Evolutionary conservation across 2,113 vertebrate genomes (phyloP).

Genomic region (Chionodraco myersi): DNA sequence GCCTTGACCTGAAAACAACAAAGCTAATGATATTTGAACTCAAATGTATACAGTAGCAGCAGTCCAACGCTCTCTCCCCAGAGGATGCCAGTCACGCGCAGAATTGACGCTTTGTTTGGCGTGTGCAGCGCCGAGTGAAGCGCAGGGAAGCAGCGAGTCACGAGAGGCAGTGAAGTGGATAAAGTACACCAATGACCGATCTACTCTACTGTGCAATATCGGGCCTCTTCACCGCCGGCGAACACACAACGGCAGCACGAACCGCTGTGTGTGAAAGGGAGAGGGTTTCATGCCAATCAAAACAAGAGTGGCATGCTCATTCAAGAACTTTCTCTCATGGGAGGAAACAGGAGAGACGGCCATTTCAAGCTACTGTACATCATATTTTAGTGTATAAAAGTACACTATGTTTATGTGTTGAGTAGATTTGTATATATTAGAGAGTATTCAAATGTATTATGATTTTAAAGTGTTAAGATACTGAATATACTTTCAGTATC

Average conservation of each 20-base stretch:
- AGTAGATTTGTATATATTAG: too few relatives aligned
- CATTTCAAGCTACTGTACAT: not conserved
- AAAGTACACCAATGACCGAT: constrained; percentile 73
- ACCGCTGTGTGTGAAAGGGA: constrained; percentile 19
- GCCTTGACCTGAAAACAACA: constrained; percentile 84
- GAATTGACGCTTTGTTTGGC: constrained; percentile 76
- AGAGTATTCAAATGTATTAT: too few relatives aligned
- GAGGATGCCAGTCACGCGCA: constrained; percentile 64
- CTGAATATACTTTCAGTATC: too few relatives aligned
- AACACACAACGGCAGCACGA: constrained; percentile 42
- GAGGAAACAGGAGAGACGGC: constrained; percentile 35
- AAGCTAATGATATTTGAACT: constrained; percentile 81
- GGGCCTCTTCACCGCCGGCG: constrained; percentile 51
- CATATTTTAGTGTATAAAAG: too few relatives aligned
- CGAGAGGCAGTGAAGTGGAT: constrained; percentile 82
- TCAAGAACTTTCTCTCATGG: constrained; percentile 46
- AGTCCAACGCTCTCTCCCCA: constrained; percentile 58
- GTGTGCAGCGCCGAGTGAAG: constrained; percentile 70
- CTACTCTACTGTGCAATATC: constrained; percentile 77
- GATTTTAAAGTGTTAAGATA: too few relatives aligned
- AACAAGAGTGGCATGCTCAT: constrained; percentile 61
- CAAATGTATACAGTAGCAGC: constrained; percentile 68
- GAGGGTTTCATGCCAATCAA: constrained; percentile 58
- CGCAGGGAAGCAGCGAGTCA: constrained; percentile 79
- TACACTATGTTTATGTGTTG: too few relatives aligned